A percentile compares a stretch with the other conserved stretches of the same genome.
Conservation (phyloP, 2,888 invertebrate genomes). For the Heliconius ismenius region DNA sequence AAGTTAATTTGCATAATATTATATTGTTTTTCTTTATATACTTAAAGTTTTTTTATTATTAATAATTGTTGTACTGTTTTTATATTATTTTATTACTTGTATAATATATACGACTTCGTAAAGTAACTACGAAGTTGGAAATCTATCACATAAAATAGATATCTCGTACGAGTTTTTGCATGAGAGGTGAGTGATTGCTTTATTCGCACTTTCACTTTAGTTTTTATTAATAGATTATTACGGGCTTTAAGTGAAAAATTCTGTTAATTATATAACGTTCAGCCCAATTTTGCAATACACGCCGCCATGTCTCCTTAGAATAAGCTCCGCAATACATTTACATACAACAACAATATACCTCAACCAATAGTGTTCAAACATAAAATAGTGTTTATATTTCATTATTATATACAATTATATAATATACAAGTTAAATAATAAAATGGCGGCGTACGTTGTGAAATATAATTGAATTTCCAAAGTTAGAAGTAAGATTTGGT, state of each 20-base stretch:
- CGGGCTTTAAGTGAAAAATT: constrained; percentile 18
- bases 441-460: constrained; percentile 27
- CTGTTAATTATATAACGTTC: not conserved
- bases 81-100: not conserved
- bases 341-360: constrained; percentile 20
- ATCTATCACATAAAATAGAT: not conserved
- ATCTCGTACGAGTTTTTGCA: constrained; percentile 41
- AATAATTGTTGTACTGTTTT: not conserved
- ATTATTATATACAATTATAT: not conserved
- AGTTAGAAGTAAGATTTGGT: constrained; percentile 58
- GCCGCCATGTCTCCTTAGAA: constrained; percentile 12
- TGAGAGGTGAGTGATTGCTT: constrained; percentile 45
- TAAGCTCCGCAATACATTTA: constrained; percentile 18
- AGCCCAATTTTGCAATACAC: constrained; percentile 21
- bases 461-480: constrained; percentile 52
- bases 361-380: constrained; percentile 23
- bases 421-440: not conserved
- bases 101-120: not conserved
- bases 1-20: not conserved
- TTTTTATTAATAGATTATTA: constrained; percentile 12
- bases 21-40: not conserved
- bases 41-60: not conserved
- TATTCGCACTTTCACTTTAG: constrained; percentile 32
- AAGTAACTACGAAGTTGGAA: constrained; percentile 7
- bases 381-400: constrained; percentile 16